Evolutionary conservation across 2,888 invertebrate species (phyloP).

Genomic region (Octonoba sinensis): DNA sequence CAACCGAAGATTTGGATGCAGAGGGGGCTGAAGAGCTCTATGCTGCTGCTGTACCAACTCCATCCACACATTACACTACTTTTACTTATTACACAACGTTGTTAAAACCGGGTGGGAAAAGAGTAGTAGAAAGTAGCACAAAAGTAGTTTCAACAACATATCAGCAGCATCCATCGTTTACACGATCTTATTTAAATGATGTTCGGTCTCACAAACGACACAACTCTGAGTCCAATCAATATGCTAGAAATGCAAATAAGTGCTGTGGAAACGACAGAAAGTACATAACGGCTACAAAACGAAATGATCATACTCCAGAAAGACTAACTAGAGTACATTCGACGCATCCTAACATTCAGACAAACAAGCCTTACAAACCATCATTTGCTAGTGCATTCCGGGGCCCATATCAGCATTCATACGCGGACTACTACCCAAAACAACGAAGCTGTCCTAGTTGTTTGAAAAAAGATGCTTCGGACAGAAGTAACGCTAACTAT

Average conservation of each 20-base stretch:
- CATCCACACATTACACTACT: slow-evolving; percentile 51
- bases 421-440: background rate
- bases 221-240: too few species aligned
- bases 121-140: slow-evolving; percentile 69
- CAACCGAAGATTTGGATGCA: slow-evolving; percentile 36
- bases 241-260: background rate
- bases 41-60: slow-evolving; percentile 26
- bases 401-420: slow-evolving; percentile 21
- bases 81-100: slow-evolving; percentile 71
- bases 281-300: slow-evolving; percentile 18
- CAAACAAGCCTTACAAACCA: slow-evolving; percentile 30
- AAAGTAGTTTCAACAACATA: slow-evolving; percentile 46
- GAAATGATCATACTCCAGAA: slow-evolving; percentile 30
- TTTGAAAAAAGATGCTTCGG: too few species aligned
- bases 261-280: slow-evolving; percentile 15
- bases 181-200: background rate
- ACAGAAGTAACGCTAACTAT: too few species aligned
- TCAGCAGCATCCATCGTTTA: slow-evolving; percentile 9
- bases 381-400: slow-evolving; percentile 30
- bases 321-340: background rate
- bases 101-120: slow-evolving; percentile 86
- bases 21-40: slow-evolving; percentile 46
- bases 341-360: too few species aligned
- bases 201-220: too few species aligned
- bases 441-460: too few species aligned